Evolutionary conservation across 2,888 invertebrate genomes (phyloP), one percentile per base, ranked within the genome.

Genomic region (Serripes groenlandicus): DNA sequence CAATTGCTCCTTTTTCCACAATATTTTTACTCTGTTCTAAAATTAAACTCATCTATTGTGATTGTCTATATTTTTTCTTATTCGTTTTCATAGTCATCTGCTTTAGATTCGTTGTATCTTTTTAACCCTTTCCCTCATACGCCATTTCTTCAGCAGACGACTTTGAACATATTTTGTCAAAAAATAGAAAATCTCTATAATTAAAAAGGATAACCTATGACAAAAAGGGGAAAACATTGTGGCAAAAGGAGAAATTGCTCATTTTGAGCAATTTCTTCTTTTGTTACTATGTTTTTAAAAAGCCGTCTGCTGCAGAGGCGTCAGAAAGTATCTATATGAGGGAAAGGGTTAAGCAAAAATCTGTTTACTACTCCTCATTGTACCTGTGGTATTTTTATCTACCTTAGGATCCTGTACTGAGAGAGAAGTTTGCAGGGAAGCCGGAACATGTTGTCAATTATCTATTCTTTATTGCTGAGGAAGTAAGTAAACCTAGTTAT

Each of bases 371-470:
- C 1, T 49, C 3, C 18, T 2, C 18, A 49, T 49, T 11, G 2
- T 49, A 21, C 21, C 49, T 21, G 49, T 5, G 3, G 49, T 2
- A 49, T 15, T 49, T 15, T 49, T 49, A 21, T 49, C 21, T 21
- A 3, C 49, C 21, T 49, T 21, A 95, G 95, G 99, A 99, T 95
- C 99, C 99, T 0, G 96, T 97, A 21, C 96, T 99, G 69, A 96
- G 99, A 34, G 97, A 98, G 95, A 99, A 99, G 95, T 99, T 99
- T 95, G 97, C 97, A 58, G 99, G 99, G 58, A 98, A 98, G 93
- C 99, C 99, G 0, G 99, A 99, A 93, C 97, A 99, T 94, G 98
- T 99, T 54, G 96, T 99, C 93, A 99, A 99, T 95, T 99, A 98
- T 94, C 96, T 99, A 93, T 99, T 99, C 95, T 97, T 99, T 97